Evolutionary conservation across 2,888 invertebrate species (phyloP).

Genomic region (Pogonocherus hispidulus): DNA sequence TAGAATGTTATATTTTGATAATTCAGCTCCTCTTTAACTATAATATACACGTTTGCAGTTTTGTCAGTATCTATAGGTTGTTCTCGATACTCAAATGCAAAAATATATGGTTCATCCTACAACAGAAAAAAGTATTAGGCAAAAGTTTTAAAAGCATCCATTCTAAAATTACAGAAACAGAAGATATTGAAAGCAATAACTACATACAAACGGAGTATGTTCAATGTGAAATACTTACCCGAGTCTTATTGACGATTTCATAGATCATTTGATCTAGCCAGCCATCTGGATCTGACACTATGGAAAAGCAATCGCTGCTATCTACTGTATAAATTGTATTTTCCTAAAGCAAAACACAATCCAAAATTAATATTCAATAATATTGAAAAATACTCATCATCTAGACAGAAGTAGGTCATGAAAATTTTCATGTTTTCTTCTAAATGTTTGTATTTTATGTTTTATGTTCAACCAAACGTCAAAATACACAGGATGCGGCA

Average conservation of each 20-base stretch:
- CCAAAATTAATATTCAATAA: not conserved
- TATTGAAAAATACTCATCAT: too few species aligned
- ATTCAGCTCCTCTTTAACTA: constrained; percentile 56
- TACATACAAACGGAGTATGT: too few species aligned
- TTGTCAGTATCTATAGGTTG: constrained; percentile 36
- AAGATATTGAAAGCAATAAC: too few species aligned
- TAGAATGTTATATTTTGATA: constrained; percentile 71
- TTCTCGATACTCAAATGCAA: constrained; percentile 44
- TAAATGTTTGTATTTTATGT: too few species aligned
- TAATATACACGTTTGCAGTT: constrained; percentile 51
- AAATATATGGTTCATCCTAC: constrained; percentile 45
- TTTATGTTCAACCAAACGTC: too few species aligned
- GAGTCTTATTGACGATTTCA: constrained; percentile 32
- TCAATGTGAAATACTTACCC: constrained; percentile 33
- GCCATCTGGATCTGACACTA: constrained; percentile 55
- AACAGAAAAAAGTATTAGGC: constrained; percentile 36
- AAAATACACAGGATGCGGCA: too few species aligned
- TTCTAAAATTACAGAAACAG: too few species aligned
- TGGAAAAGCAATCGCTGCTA: constrained; percentile 46
- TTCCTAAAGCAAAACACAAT: constrained; percentile 49
- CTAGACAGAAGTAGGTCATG: too few species aligned
- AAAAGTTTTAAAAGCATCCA: too few species aligned
- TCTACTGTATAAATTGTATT: constrained; percentile 42
- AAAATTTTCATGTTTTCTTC: too few species aligned
- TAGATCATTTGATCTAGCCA: constrained; percentile 50